Base-by-base conservation (phyloP, 1,140 invertebrate species). In the Adoxophyes honmai region DNA sequence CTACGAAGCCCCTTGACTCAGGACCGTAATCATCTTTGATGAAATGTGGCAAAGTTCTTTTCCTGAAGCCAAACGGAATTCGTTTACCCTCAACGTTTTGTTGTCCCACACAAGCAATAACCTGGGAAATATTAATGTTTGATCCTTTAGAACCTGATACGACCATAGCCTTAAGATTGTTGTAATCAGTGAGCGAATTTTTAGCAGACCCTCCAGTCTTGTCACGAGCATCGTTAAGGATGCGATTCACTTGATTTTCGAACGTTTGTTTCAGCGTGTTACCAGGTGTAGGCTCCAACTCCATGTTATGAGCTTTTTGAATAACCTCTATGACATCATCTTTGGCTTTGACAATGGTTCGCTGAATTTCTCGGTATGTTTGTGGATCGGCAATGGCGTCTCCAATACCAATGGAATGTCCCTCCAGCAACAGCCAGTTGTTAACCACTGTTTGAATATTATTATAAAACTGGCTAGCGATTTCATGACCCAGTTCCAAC, bases 51-150 rank as follows among this genome's bases (percentile, higher is more conserved):
- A 99, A 88, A 0, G 99, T 99, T 64, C 99, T 92, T 85, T 99
- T 99, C 38, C 98, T 93, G 79, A 99, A 99, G 33, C 99, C 99
- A 78, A 99, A 99, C 0, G 99, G 99, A 80, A 99, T 99, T 70
- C 99, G 96, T 92, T 99, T 99, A 88, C 99, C 99, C 93, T 99
- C 99, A 51, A 99, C 99, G 93, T 99, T 99, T 89, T 99, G 99
- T 89, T 99, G 99, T 16, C 99, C 99, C 59, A 99, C 99, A 93
- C 99, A 99, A 90, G 99, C 99, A 93, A 99, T 99, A 92, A 99
- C 97, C 92, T 99, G 98, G 21, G 99, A 99, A 80, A 99, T 99
- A 77, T 99, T 99, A 93, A 99, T 99, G 77, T 99, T 99, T 4
- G 98, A 99, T 44, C 99, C 99, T 89, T 99, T 99, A 0, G 98